These are phyloP conservation scores for Athalia circularis DNA, from an alignment of 2,888 invertebrate species.

Conservation along the genomic window DNA sequence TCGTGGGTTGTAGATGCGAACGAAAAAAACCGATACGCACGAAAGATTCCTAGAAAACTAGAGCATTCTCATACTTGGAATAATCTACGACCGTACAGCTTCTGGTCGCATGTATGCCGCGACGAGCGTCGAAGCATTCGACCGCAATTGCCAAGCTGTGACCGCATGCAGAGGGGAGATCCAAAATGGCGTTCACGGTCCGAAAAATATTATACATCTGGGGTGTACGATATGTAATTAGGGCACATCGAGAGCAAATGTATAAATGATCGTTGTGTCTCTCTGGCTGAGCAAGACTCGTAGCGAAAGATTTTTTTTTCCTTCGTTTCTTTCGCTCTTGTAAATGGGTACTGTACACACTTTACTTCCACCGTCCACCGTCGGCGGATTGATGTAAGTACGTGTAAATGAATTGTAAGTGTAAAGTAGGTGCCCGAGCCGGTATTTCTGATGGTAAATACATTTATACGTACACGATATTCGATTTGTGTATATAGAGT, in stretches of 20 bases:
- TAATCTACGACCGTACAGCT: slow-evolving; percentile 47
- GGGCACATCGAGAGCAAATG: slow-evolving; percentile 36
- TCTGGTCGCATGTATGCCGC: background rate
- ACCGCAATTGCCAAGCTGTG: background rate
- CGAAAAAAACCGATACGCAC: background rate
- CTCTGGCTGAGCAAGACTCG: background rate
- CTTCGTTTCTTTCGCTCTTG: background rate
- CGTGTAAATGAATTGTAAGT: background rate
- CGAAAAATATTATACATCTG: background rate
- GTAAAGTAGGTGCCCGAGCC: background rate
- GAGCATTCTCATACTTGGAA: slow-evolving; percentile 44
- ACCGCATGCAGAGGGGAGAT: slow-evolving; percentile 19
- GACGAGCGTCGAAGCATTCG: too few relatives aligned
- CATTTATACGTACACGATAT: background rate
- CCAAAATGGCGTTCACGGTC: slow-evolving; percentile 14
- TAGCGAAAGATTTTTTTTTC: background rate
- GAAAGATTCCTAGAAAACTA: slow-evolving; percentile 29
- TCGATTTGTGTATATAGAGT: background rate
- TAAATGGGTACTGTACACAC: background rate
- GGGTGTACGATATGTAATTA: slow-evolving; percentile 46
- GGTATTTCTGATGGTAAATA: slow-evolving; percentile 8
- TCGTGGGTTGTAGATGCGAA: too few relatives aligned
- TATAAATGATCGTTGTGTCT: slow-evolving; percentile 29
- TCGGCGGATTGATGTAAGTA: background rate
- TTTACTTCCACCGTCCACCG: background rate